Evolutionary conservation across 92 coral and sea anemone species (phyloP), one percentile per base, ranked within the genome.

Genomic region (Virgularia gustaviana): DNA sequence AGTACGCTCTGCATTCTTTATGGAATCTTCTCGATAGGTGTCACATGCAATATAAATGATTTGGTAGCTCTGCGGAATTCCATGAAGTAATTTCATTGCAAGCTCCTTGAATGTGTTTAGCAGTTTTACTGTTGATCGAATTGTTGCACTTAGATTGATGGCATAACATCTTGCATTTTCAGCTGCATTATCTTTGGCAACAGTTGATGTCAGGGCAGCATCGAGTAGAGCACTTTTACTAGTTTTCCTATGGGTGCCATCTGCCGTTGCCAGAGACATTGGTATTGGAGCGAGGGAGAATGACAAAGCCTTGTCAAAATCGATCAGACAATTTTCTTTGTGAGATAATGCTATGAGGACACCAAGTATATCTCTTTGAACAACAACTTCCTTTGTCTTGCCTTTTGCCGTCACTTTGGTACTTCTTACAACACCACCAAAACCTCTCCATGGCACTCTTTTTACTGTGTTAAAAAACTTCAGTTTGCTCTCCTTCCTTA

Each of bases 291-390:
- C 71, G 24, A 37, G 53, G 8, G 71, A 54, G 55, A 20, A 41
- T 5, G 0, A 1, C 8, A 64, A 37, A 15, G 25, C 54, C 20
- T 9, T 28, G 4, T 23, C 71, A 6, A 64, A 11, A 64, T 64
- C 71, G 20, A 64, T 23, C 3, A 34, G 34, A 7, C 18, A 2
- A 11, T 64, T 39, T 5, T 41, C 19, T 54, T 38, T 4, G 36
- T 28, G 2, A 2, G 54, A 64, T 20, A 18, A 36, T 0, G 71
- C 71, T 38, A 64, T 54, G 6, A 64, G 18, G 16, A 13, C 43
- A 29, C 71, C 71, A 39, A 64, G 55, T 7, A 64, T 64, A 28
- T 64, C 71, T 41, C 54, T 64, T 24, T 64, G 71, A 31, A 64
- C 20, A 0, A 29, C 18, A 6, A 64, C 15, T 27, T 39, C 71